Evolutionary conservation across 2,888 invertebrate genomes (phyloP), one percentile per base, ranked within the genome.

Genomic region (Dolichopus griseipennis): DNA sequence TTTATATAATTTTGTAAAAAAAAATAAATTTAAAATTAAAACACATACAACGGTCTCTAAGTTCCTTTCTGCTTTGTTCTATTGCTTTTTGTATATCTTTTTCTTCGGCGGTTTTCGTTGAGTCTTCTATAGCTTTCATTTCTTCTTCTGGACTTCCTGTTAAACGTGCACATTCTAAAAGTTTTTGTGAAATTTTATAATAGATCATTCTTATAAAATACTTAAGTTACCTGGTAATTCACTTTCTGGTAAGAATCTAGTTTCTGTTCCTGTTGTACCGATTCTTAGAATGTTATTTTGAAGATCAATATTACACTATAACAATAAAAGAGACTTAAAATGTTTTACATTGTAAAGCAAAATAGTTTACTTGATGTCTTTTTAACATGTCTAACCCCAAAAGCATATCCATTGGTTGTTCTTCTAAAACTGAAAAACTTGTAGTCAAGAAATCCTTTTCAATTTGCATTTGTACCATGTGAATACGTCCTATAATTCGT

Each of bases 401-500:
- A 69, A 99, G 83, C 95, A 99, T 96, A 77, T 99, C 98, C 95
- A 98, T 97, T 1, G 95, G 93, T 79, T 98, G 97, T 75, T 97
- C 92, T 78, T 96, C 94, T 65, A 99, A 85, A 61, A 99, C 95
- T 41, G 96, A 95, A 82, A 99, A 98, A 62, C 97, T 97, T 4
- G 97, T 95, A 1, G 95, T 94, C 63, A 99, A 85, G 80, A 93
- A 96, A 77, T 93, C 94, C 73, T 89, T 90, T 75, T 92, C 96
- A 72, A 99, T 97, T 81, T 97, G 92, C 81, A 99, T 93, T 82
- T 97, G 95, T 10, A 92, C 94, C 91, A 95, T 92, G 81, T 99
- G 99, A 74, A 99, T 95, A 70, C 97, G 87, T 1, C 99, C 99
- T 71, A 97, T 91, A 74, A 98, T 97, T 74, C 90, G 88, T 81